Percentiles rank a stretch among this genome's conserved stretches.
Evolutionary conservation across 1,140 invertebrate genomes (phyloP).

Genomic region (Mylabris phalerata): DNA sequence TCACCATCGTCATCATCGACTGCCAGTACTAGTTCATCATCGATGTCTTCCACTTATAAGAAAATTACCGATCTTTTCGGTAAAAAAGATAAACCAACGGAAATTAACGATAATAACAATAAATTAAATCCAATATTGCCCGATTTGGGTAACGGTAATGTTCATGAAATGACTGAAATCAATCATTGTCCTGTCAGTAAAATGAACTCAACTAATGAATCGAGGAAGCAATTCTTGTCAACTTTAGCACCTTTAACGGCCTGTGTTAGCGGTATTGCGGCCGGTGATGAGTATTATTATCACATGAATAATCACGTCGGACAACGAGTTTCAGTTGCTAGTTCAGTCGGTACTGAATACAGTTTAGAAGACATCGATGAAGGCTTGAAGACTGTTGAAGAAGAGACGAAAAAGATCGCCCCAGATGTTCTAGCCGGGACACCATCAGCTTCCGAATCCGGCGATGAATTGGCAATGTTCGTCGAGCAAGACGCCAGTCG

Average conservation of each 20-base stretch:
- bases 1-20: constrained; percentile 51
- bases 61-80: constrained; percentile 61
- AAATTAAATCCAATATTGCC: constrained; percentile 34
- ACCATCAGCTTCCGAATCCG: constrained; percentile 42
- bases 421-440: constrained; percentile 74
- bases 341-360: constrained; percentile 50
- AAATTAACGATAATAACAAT: constrained; percentile 33
- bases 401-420: constrained; percentile 47
- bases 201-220: constrained; percentile 42
- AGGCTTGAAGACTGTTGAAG: constrained; percentile 44
- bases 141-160: constrained; percentile 51
- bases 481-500: constrained; percentile 74
- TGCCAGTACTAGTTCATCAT: constrained; percentile 46
- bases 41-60: constrained; percentile 55
- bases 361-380: constrained; percentile 62
- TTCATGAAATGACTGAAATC: constrained; percentile 15
- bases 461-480: constrained; percentile 75
- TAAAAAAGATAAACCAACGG: constrained; percentile 40
- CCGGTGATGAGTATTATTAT: constrained; percentile 60
- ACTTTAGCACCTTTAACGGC: constrained; percentile 66
- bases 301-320: constrained; percentile 43
- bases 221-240: constrained; percentile 65
- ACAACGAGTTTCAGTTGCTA: constrained; percentile 46
- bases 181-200: constrained; percentile 13
- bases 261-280: constrained; percentile 57